Evolutionary conservation across 2,888 invertebrate species (phyloP), one percentile per base, ranked within the genome.

Genomic region (Phalangium opilio): DNA sequence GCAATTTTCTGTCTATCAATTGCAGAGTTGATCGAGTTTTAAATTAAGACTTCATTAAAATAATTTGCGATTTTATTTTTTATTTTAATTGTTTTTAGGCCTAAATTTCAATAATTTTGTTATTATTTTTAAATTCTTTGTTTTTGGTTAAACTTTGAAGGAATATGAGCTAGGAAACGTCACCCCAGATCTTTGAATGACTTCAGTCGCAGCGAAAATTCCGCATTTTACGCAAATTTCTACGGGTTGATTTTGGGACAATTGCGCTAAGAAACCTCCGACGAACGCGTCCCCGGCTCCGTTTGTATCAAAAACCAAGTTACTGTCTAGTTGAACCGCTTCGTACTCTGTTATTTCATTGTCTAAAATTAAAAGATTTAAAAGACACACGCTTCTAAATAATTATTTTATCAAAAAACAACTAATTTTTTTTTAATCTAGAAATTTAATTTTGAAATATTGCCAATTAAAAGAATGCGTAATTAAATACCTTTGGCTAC

Each of bases 261-360:
- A 75, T 67, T 93, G 90, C 10, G 90, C 77, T 43, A 98, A 67
- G 66, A 95, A 98, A 3, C 96, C 98, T 55, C 98, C 98, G 39
- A 86, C 81, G 70, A 98, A 98, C 1, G 95, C 95, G 71, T 98
- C 98, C 1, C 98, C 98, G 44, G 98, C 98, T 7, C 96, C 96
- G 68, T 96, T 98, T 0, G 96, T 96, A 65, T 98, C 98, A 1
- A 93, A 79, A 44, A 98, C 79, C 62, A 84, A 74, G 19, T 85
- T 80, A 40, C 70, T 63, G 1, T 75, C 67, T 33, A 91, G 64
- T 38, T 67, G 67, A 0, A 67, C 67, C 0, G 86, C 83, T 0
- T 83, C 78, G 59, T 79, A 83, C 59, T 83, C 77, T 1, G 68
- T 70, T 0, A 83, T 70, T 55, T 70, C 68, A 32, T 42, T 42